Percentiles rank a stretch among this genome's conserved stretches.
Evolutionary conservation across 2,797 vertebrate species (phyloP).

Genomic region (Apogon talboti): DNA sequence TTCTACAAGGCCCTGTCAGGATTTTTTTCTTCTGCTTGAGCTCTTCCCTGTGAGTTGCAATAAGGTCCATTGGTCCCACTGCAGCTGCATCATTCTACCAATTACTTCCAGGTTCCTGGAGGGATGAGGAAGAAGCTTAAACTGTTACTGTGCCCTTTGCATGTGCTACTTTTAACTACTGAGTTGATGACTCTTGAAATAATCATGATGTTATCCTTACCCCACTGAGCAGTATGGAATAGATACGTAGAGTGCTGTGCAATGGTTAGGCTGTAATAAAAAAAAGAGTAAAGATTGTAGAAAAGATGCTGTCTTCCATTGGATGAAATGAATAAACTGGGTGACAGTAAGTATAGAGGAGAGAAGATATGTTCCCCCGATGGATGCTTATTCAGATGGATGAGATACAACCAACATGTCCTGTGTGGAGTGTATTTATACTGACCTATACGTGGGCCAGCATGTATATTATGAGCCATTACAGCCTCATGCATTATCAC

Average conservation of each 20-base stretch:
- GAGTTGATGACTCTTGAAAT: constrained; percentile 63
- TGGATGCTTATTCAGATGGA: not conserved
- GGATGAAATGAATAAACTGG: not conserved
- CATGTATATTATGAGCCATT: not conserved
- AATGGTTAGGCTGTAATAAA: not conserved
- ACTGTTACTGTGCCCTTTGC: constrained; percentile 8
- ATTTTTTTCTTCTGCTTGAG: constrained; percentile 45
- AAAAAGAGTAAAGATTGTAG: not conserved
- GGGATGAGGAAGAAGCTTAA: constrained; percentile 24
- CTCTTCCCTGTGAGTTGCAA: constrained; percentile 39
- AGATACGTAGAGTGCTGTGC: not conserved
- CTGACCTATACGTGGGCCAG: not conserved
- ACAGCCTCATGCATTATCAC: not conserved
- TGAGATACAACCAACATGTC: not conserved
- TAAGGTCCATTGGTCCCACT: constrained; percentile 29
- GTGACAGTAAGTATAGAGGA: not conserved
- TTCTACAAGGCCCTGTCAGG: constrained; percentile 53
- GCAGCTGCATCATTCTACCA: constrained; percentile 32
- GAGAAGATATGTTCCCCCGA: not conserved
- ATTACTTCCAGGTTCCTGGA: constrained; percentile 64
- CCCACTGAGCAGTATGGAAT: constrained; percentile 36
- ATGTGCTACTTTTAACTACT: constrained; percentile 51
- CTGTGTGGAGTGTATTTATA: not conserved
- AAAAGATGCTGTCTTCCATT: not conserved
- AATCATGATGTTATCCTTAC: constrained; percentile 58